phyloP scores from a whole-genome alignment of 1,140 invertebrate species.

The Phymastichus coffea region DNA sequence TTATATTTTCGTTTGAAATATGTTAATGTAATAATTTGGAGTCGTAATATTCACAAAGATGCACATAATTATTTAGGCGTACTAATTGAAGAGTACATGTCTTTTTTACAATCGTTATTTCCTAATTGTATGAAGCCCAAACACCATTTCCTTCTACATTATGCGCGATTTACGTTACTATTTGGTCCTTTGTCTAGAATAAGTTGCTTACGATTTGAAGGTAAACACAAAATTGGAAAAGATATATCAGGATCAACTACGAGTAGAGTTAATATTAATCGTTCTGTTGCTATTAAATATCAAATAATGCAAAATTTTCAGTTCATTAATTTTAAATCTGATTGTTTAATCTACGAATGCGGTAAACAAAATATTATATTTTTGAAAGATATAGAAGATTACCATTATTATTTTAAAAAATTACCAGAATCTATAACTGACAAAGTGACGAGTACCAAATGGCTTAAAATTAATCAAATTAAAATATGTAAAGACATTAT shows the following conservation, averaged over 20 bases:
- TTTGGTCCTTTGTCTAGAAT: slow-evolving; percentile 4
- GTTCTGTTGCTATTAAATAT: slow-evolving; percentile 7
- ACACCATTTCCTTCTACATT: slow-evolving; percentile 13
- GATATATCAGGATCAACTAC: background rate
- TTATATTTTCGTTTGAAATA: slow-evolving; percentile 15
- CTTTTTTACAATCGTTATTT: background rate
- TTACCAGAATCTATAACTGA: too few species aligned
- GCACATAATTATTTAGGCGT: background rate
- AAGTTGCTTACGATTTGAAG: slow-evolving; percentile 1
- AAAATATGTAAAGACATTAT: too few species aligned
- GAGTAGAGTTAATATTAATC: slow-evolving; percentile 9
- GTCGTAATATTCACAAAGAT: background rate
- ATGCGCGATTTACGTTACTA: background rate
- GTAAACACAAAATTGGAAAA: slow-evolving; percentile 8
- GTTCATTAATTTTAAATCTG: slow-evolving; percentile 13
- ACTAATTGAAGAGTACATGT: slow-evolving; percentile 17
- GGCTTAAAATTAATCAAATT: background rate
- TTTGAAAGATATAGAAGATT: slow-evolving; percentile 19
- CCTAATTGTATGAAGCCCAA: slow-evolving; percentile 1
- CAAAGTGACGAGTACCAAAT: too few species aligned
- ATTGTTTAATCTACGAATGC: background rate
- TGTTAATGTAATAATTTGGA: slow-evolving; percentile 19
- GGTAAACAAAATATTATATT: background rate
- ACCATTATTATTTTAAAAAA: slow-evolving; percentile 22
- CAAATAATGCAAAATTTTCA: background rate